These are phyloP conservation scores for Nasonia oneida DNA, from an alignment of 2,888 invertebrate species.

Conservation along the genomic window DNA sequence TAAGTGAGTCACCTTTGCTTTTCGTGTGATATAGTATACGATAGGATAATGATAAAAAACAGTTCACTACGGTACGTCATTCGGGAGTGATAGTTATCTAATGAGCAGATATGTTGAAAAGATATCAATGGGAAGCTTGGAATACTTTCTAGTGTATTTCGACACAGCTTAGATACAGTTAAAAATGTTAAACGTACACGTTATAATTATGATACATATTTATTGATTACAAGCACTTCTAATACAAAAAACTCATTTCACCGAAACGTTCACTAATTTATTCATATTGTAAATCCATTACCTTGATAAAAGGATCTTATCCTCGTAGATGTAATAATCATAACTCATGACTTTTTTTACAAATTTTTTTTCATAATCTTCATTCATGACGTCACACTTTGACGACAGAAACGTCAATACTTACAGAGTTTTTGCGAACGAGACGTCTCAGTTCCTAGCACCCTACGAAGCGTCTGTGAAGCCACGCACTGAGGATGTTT, in stretches of 20 bases:
- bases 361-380: slow-evolving; percentile 48
- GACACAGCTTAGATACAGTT: not conserved
- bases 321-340: not conserved
- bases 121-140: not conserved
- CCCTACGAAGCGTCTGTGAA: slow-evolving; percentile 87
- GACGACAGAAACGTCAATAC: slow-evolving; percentile 63
- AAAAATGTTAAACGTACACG: no score
- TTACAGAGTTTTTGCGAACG: slow-evolving; percentile 86
- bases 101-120: not conserved
- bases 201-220: not conserved
- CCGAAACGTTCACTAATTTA: not conserved
- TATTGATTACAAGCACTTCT: not conserved
- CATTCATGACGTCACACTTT: slow-evolving; percentile 56
- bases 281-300: not conserved
- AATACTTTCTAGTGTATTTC: not conserved
- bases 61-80: not conserved
- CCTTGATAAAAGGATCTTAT: not conserved
- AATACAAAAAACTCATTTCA: not conserved
- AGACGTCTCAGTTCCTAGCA: slow-evolving; percentile 87
- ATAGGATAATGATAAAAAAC: not conserved
- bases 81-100: not conserved
- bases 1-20: slow-evolving; percentile 81
- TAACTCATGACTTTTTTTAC: slow-evolving; percentile 29
- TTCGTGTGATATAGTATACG: not conserved
- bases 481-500: slow-evolving; percentile 78